Percentiles rank a stretch among this genome's conserved stretches.
Conservation (phyloP, 2,113 vertebrate genomes). For the Geococcyx californianus region DNA sequence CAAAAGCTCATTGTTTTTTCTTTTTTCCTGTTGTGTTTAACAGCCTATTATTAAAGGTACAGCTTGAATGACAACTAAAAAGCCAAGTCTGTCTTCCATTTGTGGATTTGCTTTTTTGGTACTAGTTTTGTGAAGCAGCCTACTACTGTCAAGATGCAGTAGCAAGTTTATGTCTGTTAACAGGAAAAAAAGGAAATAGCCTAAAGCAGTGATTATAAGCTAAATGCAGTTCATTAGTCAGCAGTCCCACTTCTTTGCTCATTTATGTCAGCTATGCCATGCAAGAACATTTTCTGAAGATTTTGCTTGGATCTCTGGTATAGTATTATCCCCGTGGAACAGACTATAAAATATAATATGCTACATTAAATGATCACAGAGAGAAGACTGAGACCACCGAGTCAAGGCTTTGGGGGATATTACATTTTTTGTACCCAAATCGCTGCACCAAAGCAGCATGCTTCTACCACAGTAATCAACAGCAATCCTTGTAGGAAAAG, state of each 20-base stretch:
- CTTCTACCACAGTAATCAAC: background rate
- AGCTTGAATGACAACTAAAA: background rate
- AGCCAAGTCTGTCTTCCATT: background rate
- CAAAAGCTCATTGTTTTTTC: background rate
- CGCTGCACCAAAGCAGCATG: background rate
- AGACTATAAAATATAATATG: background rate
- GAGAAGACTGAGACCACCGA: background rate
- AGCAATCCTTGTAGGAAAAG: background rate
- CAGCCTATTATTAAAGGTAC: background rate
- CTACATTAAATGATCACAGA: background rate
- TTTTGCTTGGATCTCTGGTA: background rate
- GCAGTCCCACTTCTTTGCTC: background rate
- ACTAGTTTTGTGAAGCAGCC: background rate
- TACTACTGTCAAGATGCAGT: background rate
- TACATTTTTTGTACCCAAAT: background rate
- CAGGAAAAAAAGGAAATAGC: background rate
- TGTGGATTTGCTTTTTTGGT: background rate
- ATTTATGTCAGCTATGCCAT: background rate
- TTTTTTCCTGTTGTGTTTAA: background rate
- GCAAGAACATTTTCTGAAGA: background rate
- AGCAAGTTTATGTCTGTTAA: background rate
- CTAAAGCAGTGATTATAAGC: background rate
- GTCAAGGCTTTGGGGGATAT: background rate
- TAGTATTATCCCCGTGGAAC: background rate
- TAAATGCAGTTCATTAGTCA: background rate